These are phyloP conservation scores for Pygocentrus nattereri DNA, from an alignment of 2,797 vertebrate species.

Conservation along the genomic window DNA sequence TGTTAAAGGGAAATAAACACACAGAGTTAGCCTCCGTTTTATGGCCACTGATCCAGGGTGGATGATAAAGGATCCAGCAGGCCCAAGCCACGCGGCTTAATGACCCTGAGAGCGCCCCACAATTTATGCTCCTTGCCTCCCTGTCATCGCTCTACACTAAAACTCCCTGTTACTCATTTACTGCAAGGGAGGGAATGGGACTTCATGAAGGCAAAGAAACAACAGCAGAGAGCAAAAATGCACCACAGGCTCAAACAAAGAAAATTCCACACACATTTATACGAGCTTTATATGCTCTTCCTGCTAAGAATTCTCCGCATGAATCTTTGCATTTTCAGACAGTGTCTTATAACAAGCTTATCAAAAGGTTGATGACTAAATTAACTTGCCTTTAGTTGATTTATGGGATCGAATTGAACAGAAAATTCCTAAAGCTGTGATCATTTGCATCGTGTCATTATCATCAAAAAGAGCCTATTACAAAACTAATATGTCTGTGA, in stretches of 20 bases:
- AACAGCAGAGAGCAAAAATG: slow-evolving; percentile 67
- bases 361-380: neutral
- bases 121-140: slow-evolving; percentile 73
- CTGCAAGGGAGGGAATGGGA: slow-evolving; percentile 58
- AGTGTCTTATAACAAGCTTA: neutral
- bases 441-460: slow-evolving; percentile 21
- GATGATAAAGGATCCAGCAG: slow-evolving; percentile 74
- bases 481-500: slow-evolving; percentile 37
- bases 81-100: slow-evolving; percentile 72
- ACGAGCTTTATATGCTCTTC: neutral
- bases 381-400: slow-evolving; percentile 12
- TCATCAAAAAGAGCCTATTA: slow-evolving; percentile 6
- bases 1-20: slow-evolving; percentile 67
- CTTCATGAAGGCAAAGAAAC: slow-evolving; percentile 73
- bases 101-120: slow-evolving; percentile 73
- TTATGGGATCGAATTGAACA: slow-evolving; percentile 18
- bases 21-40: slow-evolving; percentile 72
- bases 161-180: slow-evolving; percentile 67
- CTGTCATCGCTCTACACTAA: slow-evolving; percentile 65
- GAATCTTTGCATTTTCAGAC: neutral
- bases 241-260: slow-evolving; percentile 38
- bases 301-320: neutral
- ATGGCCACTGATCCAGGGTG: slow-evolving; percentile 68
- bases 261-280: neutral
- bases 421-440: slow-evolving; percentile 21